Base-by-base conservation (phyloP, 2,113 vertebrate genomes). In the Phoxinus phoxinus region DNA sequence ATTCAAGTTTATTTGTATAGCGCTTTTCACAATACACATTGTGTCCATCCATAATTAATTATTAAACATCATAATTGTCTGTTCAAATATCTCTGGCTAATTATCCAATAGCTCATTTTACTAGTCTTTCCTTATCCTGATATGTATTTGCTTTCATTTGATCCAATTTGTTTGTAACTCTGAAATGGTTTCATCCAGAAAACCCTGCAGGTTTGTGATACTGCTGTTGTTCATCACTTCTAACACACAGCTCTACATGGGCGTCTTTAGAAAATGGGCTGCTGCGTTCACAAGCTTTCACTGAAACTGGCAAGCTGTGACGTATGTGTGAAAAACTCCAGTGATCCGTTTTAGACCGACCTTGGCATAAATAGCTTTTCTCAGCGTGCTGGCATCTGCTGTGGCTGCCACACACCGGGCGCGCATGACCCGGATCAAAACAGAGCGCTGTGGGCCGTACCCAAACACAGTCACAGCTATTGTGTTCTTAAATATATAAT, bases 301-400 rank as follows among this genome's bases (percentile, higher is more conserved):
- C 79, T 69, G 37, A 65, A 81, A 35, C 79, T 81, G 7, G 41
- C 35, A 73, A 21, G n/a, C 53, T 80, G 76, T 71, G 84, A 71
- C 59, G 56, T 86, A 37, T 75, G 71, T 75, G 78, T 65, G 53
- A 72, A 81, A 72, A 81, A 73, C 65, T 72, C 65, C 61, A 44
- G 56, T 75, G 83, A 84, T 86, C 84, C 19, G 32, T 85, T 84
- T 86, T 83, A 88, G 69, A 32, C 79, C 84, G 89, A 91, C 89
- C 87, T 90, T 93, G 93, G 92, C 93, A 89, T 51, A 23, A 17
- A 35, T 25, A 30, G 84, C 17, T 4, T 44, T 27, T 91, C 89
- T 91, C 85, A 81, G 85, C 85, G 87, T 19, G 92, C 85, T 30
- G 84, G 93, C 94, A 93, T 94, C 93, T 94, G 94, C 89, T 77